Evolutionary conservation across 2,113 vertebrate species (phyloP), one percentile per base, ranked within the genome.

Genomic region (Sinosuthora webbiana): DNA sequence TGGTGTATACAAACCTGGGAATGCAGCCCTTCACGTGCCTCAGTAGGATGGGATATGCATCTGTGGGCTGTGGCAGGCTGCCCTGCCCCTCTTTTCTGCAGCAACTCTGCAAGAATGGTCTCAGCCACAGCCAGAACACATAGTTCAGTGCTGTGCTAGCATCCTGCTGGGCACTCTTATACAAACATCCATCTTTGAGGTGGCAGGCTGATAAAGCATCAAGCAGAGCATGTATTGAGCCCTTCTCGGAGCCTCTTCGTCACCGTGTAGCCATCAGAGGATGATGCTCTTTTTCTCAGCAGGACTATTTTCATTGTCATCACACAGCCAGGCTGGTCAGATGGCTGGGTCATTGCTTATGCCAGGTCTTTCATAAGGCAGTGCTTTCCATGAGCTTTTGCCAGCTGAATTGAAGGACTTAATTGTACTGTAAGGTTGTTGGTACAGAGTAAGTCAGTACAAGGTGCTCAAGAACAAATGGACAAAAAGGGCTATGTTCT

Each of bases 11-110:
- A 85, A 76, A 37, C 11, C 12, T 6, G 23, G 24, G 39, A 87
- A 79, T 13, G 22, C 23, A 90, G 31, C 14, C n/a, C 55, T 76
- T 69, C 9, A 1, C 1, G 0, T 50, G 55, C 35, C 1, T 1
- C 57, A 22, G 52, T 11, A 55, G 12, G n/a, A 62, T 59, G 35
- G 6, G 8, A 17, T 39, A 35, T 4, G 2, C 22, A 8, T 21
- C 42, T 45, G 17, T 39, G 37, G 69, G 24, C 33, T 70, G 37
- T 33, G 56, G 65, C n/a, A 68, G 50, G 28, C 10, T 83, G 17
- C 28, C 33, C 27, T 57, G 35, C 13, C 37, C 62, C 33, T 77
- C 45, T 83, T 47, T 79, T 30, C 56, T 62, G 17, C 22, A 37
- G 53, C 30, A n/a, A n/a, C 45, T 53, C 5, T 45, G 21, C 31